Base-by-base conservation (phyloP, 1,140 invertebrate species). In the Schlechtendalia chinensis region DNA sequence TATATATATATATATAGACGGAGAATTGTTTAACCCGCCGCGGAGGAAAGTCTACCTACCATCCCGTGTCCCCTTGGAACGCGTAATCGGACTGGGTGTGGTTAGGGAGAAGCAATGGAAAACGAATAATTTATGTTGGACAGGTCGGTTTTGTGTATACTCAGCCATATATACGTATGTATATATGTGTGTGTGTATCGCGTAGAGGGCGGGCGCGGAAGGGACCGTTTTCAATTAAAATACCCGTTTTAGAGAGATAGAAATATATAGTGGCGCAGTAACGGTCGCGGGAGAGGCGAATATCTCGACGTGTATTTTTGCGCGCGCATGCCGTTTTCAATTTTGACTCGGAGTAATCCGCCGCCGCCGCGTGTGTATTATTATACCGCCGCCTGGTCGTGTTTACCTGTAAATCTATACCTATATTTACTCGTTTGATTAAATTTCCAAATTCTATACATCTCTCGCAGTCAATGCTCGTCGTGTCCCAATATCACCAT, bases 81-180 rank as follows among this genome's bases (percentile, higher is more conserved):
- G 6, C 1, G 10, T 12, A 63, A 5, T 24, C 22, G 14, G 4
- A 29, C 24, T 2, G 6, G 1, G 17, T 16, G 16, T 6, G 61
- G 47, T 1, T 5, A 11, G 1, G 47, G 1, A 19, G 19, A 29
- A 22, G 29, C 8, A 24, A 19, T 22, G 17, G 22, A 63, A 79
- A 79, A 79, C 75, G 58, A 79, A 79, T 79, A 79, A 79, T 79
- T 79, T 79, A 79, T 79, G 58, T 79, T n/a, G 58, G 75, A 79
- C 75, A 79, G 75, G 54, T 61, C 39, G 75, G 75, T 79, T 79
- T 79, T 45, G 58, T 47, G n/a, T 75, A 22, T 50, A 50, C 39
- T 14, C 45, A 50, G 32, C 29, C 29, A 72, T 69, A 47, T 29
- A 63, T 63, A 61, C 22, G 22, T 67, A 22, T 69, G 47, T 50